Percentiles rank a stretch among this genome's conserved stretches.
phyloP scores from a whole-genome alignment of 2,797 vertebrate species.

The Pogonophryne albipinna region DNA sequence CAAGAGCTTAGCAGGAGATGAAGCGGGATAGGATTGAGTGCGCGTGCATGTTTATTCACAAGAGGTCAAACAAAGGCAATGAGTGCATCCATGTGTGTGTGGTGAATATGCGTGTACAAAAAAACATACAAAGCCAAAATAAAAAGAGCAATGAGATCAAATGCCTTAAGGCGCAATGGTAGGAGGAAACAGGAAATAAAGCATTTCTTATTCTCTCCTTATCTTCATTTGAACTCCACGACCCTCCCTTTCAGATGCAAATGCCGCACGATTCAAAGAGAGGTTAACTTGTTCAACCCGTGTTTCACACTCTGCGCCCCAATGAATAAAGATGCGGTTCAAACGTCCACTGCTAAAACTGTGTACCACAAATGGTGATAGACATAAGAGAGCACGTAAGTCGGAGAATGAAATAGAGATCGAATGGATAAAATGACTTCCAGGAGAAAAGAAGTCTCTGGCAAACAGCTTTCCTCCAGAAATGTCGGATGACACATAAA shows the following conservation, averaged over 20 bases:
- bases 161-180: slow-evolving; percentile 56
- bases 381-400: slow-evolving; percentile 11
- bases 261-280: slow-evolving; percentile 69
- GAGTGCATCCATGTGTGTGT: slow-evolving; percentile 9
- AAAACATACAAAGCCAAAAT: slow-evolving; percentile 34
- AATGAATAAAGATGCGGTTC: slow-evolving; percentile 75
- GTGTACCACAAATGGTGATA: slow-evolving; percentile 49
- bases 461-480: slow-evolving; percentile 15
- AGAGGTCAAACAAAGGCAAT: slow-evolving; percentile 38
- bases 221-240: slow-evolving; percentile 73
- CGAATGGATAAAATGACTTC: slow-evolving; percentile 5
- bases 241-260: slow-evolving; percentile 79
- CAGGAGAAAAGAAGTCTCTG: slow-evolving; percentile 11
- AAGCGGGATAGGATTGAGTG: slow-evolving; percentile 16
- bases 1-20: slow-evolving; percentile 56
- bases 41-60: slow-evolving; percentile 12
- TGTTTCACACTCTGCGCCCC: slow-evolving; percentile 36
- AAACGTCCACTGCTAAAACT: slow-evolving; percentile 42
- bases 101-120: background rate
- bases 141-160: slow-evolving; percentile 55
- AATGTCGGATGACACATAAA: slow-evolving; percentile 29
- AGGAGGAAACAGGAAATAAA: slow-evolving; percentile 52
- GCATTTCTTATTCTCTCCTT: slow-evolving; percentile 56
- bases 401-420: background rate
- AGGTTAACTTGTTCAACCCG: slow-evolving; percentile 73